phyloP scores from a whole-genome alignment of 2,797 vertebrate genomes.

The Darevskia nairensis region DNA sequence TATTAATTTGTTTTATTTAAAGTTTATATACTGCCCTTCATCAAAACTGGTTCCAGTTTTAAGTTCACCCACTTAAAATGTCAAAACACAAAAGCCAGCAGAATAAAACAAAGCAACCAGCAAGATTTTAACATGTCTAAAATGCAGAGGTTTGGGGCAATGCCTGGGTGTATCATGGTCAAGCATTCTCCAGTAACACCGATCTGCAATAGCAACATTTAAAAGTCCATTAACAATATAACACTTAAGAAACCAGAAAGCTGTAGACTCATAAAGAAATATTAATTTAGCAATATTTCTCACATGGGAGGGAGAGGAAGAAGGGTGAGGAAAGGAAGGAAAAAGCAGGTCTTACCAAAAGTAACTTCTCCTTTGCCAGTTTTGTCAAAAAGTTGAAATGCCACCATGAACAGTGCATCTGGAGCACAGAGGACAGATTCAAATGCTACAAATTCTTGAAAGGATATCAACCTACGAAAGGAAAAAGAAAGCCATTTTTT shows the following conservation, averaged over 20 bases:
- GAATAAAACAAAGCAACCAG: background rate
- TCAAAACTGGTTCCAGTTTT: background rate
- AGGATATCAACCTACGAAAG: conserved; percentile 86
- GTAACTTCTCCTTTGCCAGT: conserved; percentile 85
- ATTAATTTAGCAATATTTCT: background rate
- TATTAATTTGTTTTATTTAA: background rate
- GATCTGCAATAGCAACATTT: background rate
- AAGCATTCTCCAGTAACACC: background rate
- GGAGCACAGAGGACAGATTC: conserved; percentile 89
- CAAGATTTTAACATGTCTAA: background rate
- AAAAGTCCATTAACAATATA: too few relatives aligned
- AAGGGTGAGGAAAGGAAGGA: too few relatives aligned
- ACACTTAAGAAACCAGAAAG: background rate
- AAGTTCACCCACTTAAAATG: background rate
- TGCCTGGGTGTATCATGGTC: background rate
- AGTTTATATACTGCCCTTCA: background rate
- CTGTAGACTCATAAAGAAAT: background rate
- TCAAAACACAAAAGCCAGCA: background rate
- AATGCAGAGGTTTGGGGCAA: background rate
- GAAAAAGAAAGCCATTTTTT: conserved; percentile 52
- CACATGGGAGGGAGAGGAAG: background rate
- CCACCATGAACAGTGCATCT: conserved; percentile 88
- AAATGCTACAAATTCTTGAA: conserved; percentile 89
- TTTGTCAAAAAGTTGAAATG: conserved; percentile 92
- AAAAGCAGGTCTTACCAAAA: conserved; percentile 73